Base-by-base conservation (phyloP, 2,888 invertebrate genomes). In the Agrypnus murinus region DNA sequence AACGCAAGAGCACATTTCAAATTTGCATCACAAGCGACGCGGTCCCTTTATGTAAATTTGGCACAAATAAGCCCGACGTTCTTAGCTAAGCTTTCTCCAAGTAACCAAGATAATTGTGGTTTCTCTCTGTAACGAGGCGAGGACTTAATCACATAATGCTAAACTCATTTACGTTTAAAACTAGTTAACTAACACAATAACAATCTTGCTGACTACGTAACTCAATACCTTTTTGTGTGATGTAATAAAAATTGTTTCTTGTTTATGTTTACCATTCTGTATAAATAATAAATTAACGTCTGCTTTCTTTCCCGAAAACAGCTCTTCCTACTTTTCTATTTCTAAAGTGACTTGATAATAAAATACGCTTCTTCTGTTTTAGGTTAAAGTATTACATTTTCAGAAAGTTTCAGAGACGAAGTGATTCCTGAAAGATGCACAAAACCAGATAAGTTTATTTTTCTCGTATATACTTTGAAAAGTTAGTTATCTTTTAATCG, bases 61-160 rank as follows among this genome's bases (percentile, higher is more conserved):
- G 65, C 65, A 55, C 65, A 70, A 70, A 70, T 70, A 70, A 62
- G 70, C 70, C 65, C 53, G 60, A 31, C 60, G 70, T 70, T 70
- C 70, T 70, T 70, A 62, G 65, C 60, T 62, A 60, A 70, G 70
- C 65, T 70, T 70, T 70, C 70, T 70, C 70, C 65, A 70, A 70
- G 65, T 70, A 65, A 70, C 70, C 53, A 70, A 70, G 70, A 70
- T 70, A 70, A 70, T 70, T 70, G 70, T 70, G 70, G 70, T 70
- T 70, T 70, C 70, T 70, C 70, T 65, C 65, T 65, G 70, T 70
- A 70, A 70, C 70, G 70, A 70, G 65, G 65, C 70, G 70, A 66
- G 62, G 70, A 65, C 70, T 65, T 70, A 70, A 70, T 70, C 70
- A 60, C 70, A 70, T 70, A 70, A 70, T 70, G 70, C 70, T 65